phyloP scores from a whole-genome alignment of 2,113 vertebrate species.

The Ornithorhynchus anatinus region DNA sequence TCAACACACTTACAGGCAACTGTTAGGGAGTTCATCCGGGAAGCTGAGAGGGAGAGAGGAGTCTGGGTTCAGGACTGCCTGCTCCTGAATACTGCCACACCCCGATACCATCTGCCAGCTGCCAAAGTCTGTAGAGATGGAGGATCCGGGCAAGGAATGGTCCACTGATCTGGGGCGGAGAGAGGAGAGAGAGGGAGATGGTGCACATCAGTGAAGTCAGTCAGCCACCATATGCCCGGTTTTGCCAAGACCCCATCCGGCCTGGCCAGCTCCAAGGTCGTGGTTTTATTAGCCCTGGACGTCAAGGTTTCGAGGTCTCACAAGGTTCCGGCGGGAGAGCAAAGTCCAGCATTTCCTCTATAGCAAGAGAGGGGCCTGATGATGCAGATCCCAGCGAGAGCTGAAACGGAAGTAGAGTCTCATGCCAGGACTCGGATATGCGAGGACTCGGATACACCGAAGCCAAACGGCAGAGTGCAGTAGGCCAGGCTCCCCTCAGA shows the following conservation, averaged over 20 bases:
- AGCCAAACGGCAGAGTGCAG: too few relatives aligned
- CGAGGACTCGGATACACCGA: too few relatives aligned
- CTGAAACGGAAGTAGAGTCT: too few relatives aligned
- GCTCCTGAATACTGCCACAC: constrained; percentile 96
- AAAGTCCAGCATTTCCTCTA: constrained; percentile 38
- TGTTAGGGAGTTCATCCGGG: constrained; percentile 89
- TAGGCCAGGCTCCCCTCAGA: too few relatives aligned
- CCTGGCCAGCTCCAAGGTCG: not conserved
- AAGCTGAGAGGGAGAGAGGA: constrained; percentile 91
- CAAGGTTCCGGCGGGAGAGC: not conserved
- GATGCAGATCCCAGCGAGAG: too few relatives aligned
- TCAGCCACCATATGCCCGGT: constrained; percentile 47
- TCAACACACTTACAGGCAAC: constrained; percentile 88
- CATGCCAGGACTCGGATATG: too few relatives aligned
- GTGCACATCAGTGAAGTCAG: constrained; percentile 55
- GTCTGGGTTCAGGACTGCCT: constrained; percentile 81
- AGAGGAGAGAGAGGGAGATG: constrained; percentile 73
- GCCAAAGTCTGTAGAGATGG: constrained; percentile 96
- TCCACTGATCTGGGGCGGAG: constrained; percentile 88
- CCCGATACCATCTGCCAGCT: constrained; percentile 99
- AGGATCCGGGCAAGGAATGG: constrained; percentile 89
- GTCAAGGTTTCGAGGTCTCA: not conserved
- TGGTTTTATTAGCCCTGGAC: not conserved
- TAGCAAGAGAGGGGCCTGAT: constrained; percentile 17
- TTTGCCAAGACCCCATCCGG: not conserved